Percentiles rank a stretch among this genome's conserved stretches.
These are phyloP conservation scores for Spodoptera littoralis DNA, from an alignment of 2,888 invertebrate species.

Conservation along the genomic window DNA sequence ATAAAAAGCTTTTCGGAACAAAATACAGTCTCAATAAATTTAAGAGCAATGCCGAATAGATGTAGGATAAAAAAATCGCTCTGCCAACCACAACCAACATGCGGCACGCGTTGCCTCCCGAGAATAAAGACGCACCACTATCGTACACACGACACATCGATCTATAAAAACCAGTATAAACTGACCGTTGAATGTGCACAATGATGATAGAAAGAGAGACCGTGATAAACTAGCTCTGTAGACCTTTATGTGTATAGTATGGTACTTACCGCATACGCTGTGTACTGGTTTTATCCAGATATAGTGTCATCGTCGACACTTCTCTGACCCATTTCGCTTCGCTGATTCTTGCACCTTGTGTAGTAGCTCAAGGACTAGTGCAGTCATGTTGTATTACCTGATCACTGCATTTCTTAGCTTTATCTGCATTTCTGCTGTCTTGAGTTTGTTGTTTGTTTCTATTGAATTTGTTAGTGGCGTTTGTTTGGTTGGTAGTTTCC, in stretches of 20 bases:
- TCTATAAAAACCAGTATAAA: too few relatives aligned
- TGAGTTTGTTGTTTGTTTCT: too few relatives aligned
- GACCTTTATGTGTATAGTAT: conserved; percentile 9
- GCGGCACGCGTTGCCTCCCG: neutral
- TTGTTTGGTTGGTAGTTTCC: neutral
- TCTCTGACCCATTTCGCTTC: conserved; percentile 53
- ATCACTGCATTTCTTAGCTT: conserved; percentile 12
- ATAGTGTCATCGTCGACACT: conserved; percentile 46
- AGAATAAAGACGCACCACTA: conserved; percentile 10
- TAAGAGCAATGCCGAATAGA: too few relatives aligned
- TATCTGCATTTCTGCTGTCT: neutral
- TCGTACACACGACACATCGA: too few relatives aligned
- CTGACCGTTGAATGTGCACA: too few relatives aligned
- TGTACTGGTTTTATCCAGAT: conserved; percentile 11
- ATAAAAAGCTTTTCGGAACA: too few relatives aligned
- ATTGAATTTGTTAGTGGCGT: neutral
- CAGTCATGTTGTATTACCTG: conserved; percentile 22
- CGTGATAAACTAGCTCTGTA: too few relatives aligned
- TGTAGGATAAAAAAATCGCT: conserved; percentile 2
- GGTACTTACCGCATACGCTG: conserved; percentile 13
- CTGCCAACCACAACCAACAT: neutral
- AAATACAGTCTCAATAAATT: too few relatives aligned
- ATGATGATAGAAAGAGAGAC: too few relatives aligned
- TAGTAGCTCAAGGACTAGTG: conserved; percentile 27
- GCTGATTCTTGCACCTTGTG: conserved; percentile 40